Evolutionary conservation across 2,797 vertebrate genomes (phyloP).

Genomic region (Eulemur mongoz): DNA sequence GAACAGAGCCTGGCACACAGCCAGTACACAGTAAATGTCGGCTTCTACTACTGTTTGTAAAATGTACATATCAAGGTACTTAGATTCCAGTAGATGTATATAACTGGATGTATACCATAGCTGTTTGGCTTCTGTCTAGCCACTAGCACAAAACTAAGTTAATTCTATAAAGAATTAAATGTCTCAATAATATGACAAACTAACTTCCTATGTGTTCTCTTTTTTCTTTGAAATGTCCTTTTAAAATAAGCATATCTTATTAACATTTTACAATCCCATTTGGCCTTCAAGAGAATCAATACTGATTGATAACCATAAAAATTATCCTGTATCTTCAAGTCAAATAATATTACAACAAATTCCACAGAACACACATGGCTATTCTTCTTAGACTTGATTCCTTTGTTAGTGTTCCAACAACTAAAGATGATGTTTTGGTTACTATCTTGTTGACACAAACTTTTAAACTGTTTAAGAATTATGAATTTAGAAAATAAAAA

Average conservation of each 20-base stretch:
- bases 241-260: not conserved
- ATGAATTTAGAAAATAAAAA: slow-evolving; percentile 7
- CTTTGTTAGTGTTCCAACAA: not conserved
- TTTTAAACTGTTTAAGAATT: not conserved
- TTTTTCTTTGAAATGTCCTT: slow-evolving; percentile 35
- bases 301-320: not conserved
- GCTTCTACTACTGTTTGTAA: not conserved
- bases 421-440: not conserved
- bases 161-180: not conserved
- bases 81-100: not conserved
- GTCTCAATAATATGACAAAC: not conserved
- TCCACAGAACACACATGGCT: not conserved
- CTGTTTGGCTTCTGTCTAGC: not conserved
- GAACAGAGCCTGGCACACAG: not conserved
- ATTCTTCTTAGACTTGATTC: not conserved
- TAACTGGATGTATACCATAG: not conserved
- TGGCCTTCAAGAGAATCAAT: not conserved
- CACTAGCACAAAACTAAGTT: not conserved
- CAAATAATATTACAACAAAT: not conserved
- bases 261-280: not conserved
- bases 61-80: not conserved
- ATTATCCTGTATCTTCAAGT: not conserved
- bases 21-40: not conserved
- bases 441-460: not conserved
- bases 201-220: not conserved